Percentiles rank a stretch among this genome's conserved stretches.
Conservation (phyloP, 2,113 vertebrate genomes). For the Oncorhynchus clarkii region DNA sequence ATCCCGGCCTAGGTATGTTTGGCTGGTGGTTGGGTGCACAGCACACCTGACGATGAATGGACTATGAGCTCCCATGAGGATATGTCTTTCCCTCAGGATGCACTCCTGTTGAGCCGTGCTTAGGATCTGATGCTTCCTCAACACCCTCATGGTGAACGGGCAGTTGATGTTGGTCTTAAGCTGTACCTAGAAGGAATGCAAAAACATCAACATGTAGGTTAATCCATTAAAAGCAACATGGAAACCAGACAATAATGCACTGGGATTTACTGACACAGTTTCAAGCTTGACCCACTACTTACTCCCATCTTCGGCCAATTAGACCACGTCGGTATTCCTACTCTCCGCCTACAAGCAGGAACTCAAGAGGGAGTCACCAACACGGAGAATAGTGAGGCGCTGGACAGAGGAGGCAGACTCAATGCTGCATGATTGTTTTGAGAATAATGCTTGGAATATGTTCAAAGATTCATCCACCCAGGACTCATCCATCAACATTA, state of each 20-base stretch:
- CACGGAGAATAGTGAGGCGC: too few species aligned
- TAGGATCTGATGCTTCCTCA: conserved; percentile 62
- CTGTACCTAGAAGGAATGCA: conserved; percentile 58
- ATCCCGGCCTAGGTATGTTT: too few species aligned
- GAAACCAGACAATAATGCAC: conserved; percentile 10
- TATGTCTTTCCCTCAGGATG: conserved; percentile 58
- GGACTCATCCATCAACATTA: too few species aligned
- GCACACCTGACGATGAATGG: conserved; percentile 71
- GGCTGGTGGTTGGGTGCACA: neutral
- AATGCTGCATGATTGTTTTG: too few species aligned
- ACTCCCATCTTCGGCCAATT: neutral
- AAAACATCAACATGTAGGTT: neutral
- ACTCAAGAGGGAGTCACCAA: too few species aligned
- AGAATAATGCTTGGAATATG: too few species aligned
- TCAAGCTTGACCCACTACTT: conserved; percentile 6
- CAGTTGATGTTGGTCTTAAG: conserved; percentile 54
- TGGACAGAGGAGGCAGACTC: too few species aligned
- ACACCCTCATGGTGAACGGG: conserved; percentile 67
- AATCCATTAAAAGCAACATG: conserved; percentile 41
- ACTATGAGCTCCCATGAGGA: conserved; percentile 61
- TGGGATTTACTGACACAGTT: neutral
- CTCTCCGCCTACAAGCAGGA: too few species aligned
- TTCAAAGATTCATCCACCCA: too few species aligned
- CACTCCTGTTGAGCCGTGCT: conserved; percentile 54
- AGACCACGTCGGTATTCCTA: too few species aligned